These are phyloP conservation scores for Scelioninae gen. 2 DNA, from an alignment of 2,888 invertebrate genomes.

Conservation along the genomic window DNA sequence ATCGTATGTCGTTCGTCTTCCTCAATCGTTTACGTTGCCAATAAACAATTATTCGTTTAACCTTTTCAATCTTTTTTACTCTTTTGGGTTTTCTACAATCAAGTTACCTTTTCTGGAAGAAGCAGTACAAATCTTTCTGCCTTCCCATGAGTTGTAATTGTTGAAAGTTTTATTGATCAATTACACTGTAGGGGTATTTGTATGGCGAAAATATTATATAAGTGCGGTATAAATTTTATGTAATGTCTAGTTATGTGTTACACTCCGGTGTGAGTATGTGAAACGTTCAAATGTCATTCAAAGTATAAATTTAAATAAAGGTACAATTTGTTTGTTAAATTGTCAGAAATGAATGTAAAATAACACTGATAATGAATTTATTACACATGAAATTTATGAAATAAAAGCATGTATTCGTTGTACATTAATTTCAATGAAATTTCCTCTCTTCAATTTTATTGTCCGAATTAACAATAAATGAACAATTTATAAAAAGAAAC, in stretches of 20 bases:
- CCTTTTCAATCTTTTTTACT: constrained; percentile 7
- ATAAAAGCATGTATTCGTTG: too few species aligned
- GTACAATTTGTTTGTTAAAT: neutral
- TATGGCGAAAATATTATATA: too few species aligned
- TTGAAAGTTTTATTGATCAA: neutral
- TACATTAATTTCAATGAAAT: too few species aligned
- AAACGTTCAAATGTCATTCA: neutral
- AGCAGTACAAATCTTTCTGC: too few species aligned
- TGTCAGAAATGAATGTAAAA: neutral
- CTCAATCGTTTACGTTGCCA: neutral
- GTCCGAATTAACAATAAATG: too few species aligned
- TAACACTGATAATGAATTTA: neutral
- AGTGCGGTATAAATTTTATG: neutral
- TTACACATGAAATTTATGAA: constrained; percentile 3
- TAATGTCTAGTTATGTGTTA: constrained; percentile 4
- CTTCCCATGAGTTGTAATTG: too few species aligned
- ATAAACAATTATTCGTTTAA: neutral
- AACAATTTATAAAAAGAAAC: too few species aligned
- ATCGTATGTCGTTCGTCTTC: constrained; percentile 1
- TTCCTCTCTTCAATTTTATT: too few species aligned
- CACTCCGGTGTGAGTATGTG: neutral
- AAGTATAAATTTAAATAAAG: neutral
- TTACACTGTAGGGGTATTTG: too few species aligned
- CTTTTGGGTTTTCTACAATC: constrained; percentile 1
- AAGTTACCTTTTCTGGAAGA: neutral